phyloP scores from a whole-genome alignment of 2,888 invertebrate species.

The Pristionchus exspectatus region DNA sequence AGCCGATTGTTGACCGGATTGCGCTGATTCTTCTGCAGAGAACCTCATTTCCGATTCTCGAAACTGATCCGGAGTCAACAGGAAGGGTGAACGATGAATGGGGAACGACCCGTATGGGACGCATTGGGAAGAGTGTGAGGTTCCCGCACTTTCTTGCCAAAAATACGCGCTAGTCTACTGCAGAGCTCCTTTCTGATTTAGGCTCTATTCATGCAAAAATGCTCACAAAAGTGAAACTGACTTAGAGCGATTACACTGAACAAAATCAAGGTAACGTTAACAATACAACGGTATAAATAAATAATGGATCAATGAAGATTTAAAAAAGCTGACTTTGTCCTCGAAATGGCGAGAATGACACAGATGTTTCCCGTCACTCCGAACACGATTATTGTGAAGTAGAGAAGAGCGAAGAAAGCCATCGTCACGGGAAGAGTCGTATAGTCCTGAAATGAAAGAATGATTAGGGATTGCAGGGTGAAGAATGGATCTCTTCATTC shows the following conservation, averaged over 20 bases:
- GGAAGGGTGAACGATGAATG: constrained; percentile 5
- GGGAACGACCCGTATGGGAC: not conserved
- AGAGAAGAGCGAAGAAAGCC: constrained; percentile 73
- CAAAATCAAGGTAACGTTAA: no score
- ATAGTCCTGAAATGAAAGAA: constrained; percentile 56
- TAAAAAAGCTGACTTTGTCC: constrained; percentile 69
- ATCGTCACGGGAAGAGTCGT: constrained; percentile 70
- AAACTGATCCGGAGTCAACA: constrained; percentile 18
- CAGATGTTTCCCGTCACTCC: constrained; percentile 76
- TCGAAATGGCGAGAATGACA: constrained; percentile 75
- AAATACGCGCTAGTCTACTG: no score
- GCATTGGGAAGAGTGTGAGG: not conserved
- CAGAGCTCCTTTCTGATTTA: no score
- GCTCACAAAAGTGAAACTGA: no score
- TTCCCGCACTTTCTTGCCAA: no score
- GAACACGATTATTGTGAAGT: constrained; percentile 72
- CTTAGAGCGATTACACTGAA: no score
- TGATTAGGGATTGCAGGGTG: not conserved
- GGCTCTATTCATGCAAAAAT: no score
- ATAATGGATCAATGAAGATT: no score
- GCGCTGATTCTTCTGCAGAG: not conserved
- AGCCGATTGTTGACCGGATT: not conserved
- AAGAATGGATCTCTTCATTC: not conserved
- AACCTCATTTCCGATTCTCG: not conserved
- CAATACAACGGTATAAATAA: no score